Base-by-base conservation (phyloP, 2,797 vertebrate species). In the Eupleurogrammus muticus region DNA sequence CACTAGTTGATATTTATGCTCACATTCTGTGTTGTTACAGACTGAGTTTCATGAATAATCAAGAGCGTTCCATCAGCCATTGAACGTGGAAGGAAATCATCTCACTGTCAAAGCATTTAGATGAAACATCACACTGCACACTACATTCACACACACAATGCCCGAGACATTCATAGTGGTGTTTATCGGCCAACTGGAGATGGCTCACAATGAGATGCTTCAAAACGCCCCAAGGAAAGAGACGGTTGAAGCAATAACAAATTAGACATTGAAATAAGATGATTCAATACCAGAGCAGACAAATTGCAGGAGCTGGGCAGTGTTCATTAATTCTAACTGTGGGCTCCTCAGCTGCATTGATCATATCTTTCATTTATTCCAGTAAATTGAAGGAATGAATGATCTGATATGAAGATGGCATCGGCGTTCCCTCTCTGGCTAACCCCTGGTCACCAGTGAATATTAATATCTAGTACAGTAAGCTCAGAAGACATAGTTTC, bases 241-340 rank as follows among this genome's bases (percentile, higher is more conserved):
- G 79, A 91, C 83, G 81, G 91, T 90, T 83, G 75, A 81, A 79
- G 83, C 83, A 91, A 85, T 90, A 92, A 93, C 90, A 93, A 92
- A 92, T 94, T 90, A 93, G 87, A 92, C 89, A 84, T 83, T 87
- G 89, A 92, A 94, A 93, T 91, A 94, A 90, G 91, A 93, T 78
- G 70, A 89, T 89, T 92, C 90, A 93, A 90, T 93, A 91, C 90
- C 75, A 71, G 84, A 78, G 85, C 72, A 89, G 81, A 92, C 90
- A 91, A 91, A 92, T 86, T 92, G 87, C 90, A 81, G 76, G 84
- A 82, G 87, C 75, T 32, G 52, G 84, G 79, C 87, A 87, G 77
- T 77, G 68, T 77, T 92, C 89, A 93, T 93, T 91, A 91, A 87
- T 91, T 93, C 87, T 72, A 86, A 86, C 87, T 85, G 84, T 84